These are phyloP conservation scores for Orius insidiosus DNA, from an alignment of 1,140 invertebrate genomes.

Conservation along the genomic window DNA sequence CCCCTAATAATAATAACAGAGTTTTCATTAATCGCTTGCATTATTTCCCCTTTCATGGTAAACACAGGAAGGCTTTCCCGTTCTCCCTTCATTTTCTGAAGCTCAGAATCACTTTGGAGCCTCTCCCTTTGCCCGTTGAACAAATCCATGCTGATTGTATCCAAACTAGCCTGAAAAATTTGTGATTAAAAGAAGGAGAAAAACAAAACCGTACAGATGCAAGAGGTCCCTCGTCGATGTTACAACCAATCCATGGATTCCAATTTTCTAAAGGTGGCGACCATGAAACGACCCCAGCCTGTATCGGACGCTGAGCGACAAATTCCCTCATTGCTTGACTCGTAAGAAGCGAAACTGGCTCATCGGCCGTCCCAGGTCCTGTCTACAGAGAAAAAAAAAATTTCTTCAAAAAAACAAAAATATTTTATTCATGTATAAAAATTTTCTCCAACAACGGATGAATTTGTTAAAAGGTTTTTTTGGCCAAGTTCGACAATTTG, in stretches of 20 bases:
- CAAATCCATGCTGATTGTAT: slow-evolving; percentile 65
- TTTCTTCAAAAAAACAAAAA: slow-evolving; percentile 5
- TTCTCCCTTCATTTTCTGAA: slow-evolving; percentile 46
- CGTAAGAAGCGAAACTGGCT: slow-evolving; percentile 34
- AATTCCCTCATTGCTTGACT: slow-evolving; percentile 44
- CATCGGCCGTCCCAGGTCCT: slow-evolving; percentile 13
- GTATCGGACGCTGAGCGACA: slow-evolving; percentile 32
- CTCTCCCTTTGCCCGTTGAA: slow-evolving; percentile 40
- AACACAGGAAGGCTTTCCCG: slow-evolving; percentile 60
- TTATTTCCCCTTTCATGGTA: slow-evolving; percentile 50
- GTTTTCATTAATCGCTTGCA: slow-evolving; percentile 70
- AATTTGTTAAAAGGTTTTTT: too few species aligned
- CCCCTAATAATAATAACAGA: slow-evolving; percentile 76
- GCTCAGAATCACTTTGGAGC: slow-evolving; percentile 37
- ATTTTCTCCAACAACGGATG: too few species aligned
- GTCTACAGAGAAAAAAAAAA: slow-evolving; percentile 2
- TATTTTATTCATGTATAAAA: background rate
- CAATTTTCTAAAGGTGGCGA: slow-evolving; percentile 87
- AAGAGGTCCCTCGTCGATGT: slow-evolving; percentile 85
- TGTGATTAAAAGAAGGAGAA: too few species aligned
- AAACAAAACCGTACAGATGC: slow-evolving; percentile 51
- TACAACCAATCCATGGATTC: slow-evolving; percentile 89
- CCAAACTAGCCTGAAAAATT: slow-evolving; percentile 40
- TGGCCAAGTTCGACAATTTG: too few species aligned
- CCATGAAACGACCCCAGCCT: slow-evolving; percentile 76